A percentile compares a stretch with the other conserved stretches of the same genome.
Conservation (phyloP, 2,888 invertebrate genomes). For the Pollenia labialis region DNA sequence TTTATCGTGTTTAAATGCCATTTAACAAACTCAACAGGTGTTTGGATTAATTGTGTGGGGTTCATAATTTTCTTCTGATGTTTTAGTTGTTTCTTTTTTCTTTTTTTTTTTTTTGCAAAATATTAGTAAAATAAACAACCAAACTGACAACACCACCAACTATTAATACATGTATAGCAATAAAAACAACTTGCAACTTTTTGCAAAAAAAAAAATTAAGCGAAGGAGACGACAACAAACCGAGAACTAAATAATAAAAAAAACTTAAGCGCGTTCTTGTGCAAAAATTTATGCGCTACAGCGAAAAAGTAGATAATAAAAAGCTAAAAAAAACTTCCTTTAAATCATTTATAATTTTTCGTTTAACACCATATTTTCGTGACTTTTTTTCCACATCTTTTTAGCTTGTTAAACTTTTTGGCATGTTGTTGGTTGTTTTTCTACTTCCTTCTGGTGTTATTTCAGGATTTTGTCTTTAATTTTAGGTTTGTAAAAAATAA, state of each 20-base stretch:
- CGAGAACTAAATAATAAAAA: not conserved
- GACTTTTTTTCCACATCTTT: conserved; percentile 58
- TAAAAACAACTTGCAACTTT: not conserved
- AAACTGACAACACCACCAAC: conserved; percentile 36
- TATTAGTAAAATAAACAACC: conserved; percentile 55
- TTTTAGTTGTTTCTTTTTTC: not conserved
- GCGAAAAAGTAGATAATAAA: conserved; percentile 2
- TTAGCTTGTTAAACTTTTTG: conserved; percentile 69
- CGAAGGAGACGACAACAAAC: conserved; percentile 14
- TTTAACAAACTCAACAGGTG: conserved; percentile 70
- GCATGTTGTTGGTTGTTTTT: conserved; percentile 64
- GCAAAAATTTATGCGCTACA: conserved; percentile 38
- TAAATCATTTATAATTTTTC: conserved; percentile 72
- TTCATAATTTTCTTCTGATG: conserved; percentile 56
- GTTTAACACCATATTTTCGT: conserved; percentile 72
- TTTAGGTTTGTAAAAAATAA: conserved; percentile 10
- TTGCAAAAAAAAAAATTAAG: not conserved
- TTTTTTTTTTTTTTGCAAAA: conserved; percentile 23
- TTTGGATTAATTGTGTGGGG: conserved; percentile 71
- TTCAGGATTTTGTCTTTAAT: conserved; percentile 42
- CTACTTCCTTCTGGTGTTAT: conserved; percentile 54
- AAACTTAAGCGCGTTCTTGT: conserved; percentile 24
- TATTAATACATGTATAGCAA: not conserved
- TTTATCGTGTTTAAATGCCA: conserved; percentile 57
- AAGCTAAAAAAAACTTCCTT: conserved; percentile 33